Base-by-base conservation (phyloP, 1,140 invertebrate species). In the Streblospio benedicti region DNA sequence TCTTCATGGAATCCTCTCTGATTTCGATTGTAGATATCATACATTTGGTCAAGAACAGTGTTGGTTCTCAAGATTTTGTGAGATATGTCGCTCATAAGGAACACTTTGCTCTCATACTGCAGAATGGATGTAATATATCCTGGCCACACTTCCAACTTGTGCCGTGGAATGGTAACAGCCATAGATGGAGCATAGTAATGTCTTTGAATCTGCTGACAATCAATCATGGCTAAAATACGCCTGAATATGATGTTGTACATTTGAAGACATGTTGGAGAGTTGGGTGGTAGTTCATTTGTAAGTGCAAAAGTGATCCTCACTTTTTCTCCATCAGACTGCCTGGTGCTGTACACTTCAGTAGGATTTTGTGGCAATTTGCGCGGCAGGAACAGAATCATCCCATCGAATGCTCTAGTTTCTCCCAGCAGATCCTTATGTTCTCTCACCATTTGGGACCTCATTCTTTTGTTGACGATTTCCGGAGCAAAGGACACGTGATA, bases 1-100 rank as follows among this genome's bases (percentile, higher is more conserved):
- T 71, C 68, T 2, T 78, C 76, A 62, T 81, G 80, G 63, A 82
- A 84, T 35, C 38, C 2, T 72, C 16, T 3, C n/a, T 53, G 25
- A 44, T 12, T 31, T 56, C 61, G 35, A 23, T 67, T 27, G 43
- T 68, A 70, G 27, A 74, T 59, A 25, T 69, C 80, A 79, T 78
- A 83, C 82, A 94, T 83, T 16, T 87, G 70, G 31, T 91, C 86
- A 1, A 86, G 76, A 0, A 92, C 87, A 4, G 86, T 88, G 61
- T 87, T 83, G 0, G 83, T 86, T 1, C 88, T 80, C 31, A 96
- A 79, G 16, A 94, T 84, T 52, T 89, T 80, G 77, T 92, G 89
- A 0, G 87, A 86, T 0, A 87, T 85, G 77, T 97, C 92, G 57
- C 88, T 81, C 60, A 86, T 87, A 23, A 97, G 73, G 81, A 93